These are phyloP conservation scores for Cyphomyrus discorhynchus DNA, from an alignment of 2,113 vertebrate genomes.

Conservation along the genomic window DNA sequence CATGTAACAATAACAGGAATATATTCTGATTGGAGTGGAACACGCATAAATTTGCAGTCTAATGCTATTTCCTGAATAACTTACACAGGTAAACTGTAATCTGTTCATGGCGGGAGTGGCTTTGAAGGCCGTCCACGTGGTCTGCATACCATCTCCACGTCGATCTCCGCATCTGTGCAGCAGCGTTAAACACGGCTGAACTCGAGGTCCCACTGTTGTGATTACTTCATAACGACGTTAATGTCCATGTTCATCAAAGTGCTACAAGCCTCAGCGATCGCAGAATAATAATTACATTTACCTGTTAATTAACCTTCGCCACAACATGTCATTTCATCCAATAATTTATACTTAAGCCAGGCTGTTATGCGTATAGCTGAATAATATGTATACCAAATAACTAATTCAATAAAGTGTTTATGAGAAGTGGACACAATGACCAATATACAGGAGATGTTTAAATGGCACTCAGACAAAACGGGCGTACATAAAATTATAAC, in stretches of 20 bases:
- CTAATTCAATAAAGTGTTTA: background rate
- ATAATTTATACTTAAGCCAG: constrained; percentile 24
- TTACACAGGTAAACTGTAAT: background rate
- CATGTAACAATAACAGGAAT: background rate
- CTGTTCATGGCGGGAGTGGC: background rate
- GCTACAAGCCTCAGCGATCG: constrained; percentile 36
- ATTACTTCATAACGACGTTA: constrained; percentile 27
- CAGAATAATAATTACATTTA: constrained; percentile 42
- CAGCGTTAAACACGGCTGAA: constrained; percentile 18
- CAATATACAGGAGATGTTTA: background rate
- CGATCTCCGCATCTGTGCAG: background rate
- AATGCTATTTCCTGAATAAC: background rate
- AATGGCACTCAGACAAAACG: background rate
- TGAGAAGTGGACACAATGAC: constrained; percentile 9
- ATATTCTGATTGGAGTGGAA: background rate
- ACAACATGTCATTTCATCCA: constrained; percentile 38
- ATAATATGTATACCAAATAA: background rate
- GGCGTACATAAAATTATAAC: background rate
- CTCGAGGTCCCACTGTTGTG: constrained; percentile 25
- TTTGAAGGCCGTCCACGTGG: background rate
- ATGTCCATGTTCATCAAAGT: constrained; percentile 37
- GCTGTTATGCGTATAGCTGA: constrained; percentile 13
- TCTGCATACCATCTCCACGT: background rate
- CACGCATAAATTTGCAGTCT: background rate
- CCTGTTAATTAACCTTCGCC: constrained; percentile 41